Evolutionary conservation across 2,113 vertebrate species (phyloP).

Genomic region (Gyps fulvus): DNA sequence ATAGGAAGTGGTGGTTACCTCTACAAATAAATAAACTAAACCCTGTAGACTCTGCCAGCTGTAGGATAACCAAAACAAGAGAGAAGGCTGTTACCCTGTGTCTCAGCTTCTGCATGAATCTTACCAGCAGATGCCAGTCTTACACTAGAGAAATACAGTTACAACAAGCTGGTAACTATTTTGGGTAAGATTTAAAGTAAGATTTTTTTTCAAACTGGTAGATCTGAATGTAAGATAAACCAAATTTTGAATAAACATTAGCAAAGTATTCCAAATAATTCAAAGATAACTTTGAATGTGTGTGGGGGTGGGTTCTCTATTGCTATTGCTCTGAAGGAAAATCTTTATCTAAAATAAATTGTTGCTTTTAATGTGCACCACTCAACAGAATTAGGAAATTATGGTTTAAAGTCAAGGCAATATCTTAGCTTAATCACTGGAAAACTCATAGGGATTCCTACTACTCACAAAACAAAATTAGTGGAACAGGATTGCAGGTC

Average conservation of each 20-base stretch:
- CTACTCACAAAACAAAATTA: neutral
- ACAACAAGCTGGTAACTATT: neutral
- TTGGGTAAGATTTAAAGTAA: neutral
- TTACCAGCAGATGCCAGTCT: conserved; percentile 27
- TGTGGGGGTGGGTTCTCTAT: neutral
- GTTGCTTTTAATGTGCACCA: neutral
- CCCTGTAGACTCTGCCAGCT: neutral
- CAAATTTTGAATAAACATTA: neutral
- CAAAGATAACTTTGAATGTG: neutral
- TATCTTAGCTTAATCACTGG: neutral
- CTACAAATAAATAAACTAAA: neutral
- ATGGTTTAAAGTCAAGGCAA: neutral
- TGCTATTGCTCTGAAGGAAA: neutral
- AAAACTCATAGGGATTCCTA: neutral
- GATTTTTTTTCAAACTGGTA: neutral
- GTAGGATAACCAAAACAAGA: neutral
- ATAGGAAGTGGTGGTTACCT: neutral
- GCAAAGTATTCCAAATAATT: neutral
- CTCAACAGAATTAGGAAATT: neutral
- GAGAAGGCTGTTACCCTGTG: neutral
- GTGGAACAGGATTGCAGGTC: neutral
- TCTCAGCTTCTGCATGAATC: neutral
- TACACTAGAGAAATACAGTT: neutral
- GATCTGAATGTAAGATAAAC: neutral
- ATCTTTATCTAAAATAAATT: neutral